Conservation (phyloP, 2,797 vertebrate genomes). For the Kryptopterus vitreolus region DNA sequence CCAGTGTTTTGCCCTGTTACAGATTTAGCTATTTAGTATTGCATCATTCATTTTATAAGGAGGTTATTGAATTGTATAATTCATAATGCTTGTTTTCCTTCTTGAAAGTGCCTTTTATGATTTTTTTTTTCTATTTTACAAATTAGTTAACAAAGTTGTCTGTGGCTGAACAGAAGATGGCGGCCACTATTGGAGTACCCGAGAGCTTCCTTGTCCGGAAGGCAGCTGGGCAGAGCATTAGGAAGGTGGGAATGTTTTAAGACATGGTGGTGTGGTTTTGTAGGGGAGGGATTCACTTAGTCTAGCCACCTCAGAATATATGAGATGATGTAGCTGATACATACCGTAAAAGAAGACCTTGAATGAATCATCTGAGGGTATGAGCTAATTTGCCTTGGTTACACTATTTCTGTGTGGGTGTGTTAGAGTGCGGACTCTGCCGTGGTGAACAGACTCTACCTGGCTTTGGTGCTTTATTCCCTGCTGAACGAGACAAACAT, state of each 20-base stretch:
- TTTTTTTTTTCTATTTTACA: background rate
- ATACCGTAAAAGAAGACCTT: background rate
- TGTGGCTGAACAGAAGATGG: constrained; percentile 85
- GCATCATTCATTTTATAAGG: background rate
- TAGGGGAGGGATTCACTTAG: background rate
- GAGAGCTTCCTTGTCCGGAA: constrained; percentile 89
- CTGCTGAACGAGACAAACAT: constrained; percentile 86
- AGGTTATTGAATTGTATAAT: no score
- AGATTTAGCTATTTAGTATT: background rate
- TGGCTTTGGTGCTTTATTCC: constrained; percentile 82
- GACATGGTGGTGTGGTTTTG: background rate
- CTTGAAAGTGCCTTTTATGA: background rate
- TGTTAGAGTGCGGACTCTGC: constrained; percentile 75
- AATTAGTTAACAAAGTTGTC: constrained; percentile 83
- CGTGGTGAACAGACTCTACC: constrained; percentile 80
- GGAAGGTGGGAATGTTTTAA: constrained; percentile 74
- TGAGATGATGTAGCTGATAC: background rate
- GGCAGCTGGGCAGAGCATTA: constrained; percentile 88
- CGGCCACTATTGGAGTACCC: constrained; percentile 80
- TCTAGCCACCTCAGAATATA: background rate
- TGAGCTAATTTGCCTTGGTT: background rate
- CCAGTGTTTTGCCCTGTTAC: background rate
- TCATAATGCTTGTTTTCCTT: background rate
- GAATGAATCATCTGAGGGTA: background rate
- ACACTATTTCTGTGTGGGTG: background rate